Evolutionary conservation across 2,113 vertebrate genomes (phyloP).

Genomic region (Peromyscus polionotus): DNA sequence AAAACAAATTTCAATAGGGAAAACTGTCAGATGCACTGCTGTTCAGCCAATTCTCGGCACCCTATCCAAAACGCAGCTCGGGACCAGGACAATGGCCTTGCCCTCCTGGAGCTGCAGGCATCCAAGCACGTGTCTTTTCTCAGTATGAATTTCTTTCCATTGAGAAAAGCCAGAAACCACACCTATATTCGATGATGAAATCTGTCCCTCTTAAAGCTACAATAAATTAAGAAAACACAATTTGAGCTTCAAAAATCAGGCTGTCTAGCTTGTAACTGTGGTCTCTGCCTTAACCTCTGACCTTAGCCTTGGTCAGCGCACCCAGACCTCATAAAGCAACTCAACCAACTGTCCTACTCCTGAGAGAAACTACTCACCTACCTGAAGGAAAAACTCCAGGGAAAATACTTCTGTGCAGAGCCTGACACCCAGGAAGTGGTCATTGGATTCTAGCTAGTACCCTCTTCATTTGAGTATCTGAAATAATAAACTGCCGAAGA

Average conservation of each 20-base stretch:
- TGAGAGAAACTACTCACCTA: neutral
- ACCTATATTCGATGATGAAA: constrained; percentile 24
- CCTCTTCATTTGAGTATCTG: constrained; percentile 6
- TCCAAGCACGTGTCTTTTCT: neutral
- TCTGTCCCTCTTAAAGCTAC: constrained; percentile 26
- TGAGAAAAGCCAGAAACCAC: constrained; percentile 57
- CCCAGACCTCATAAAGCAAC: neutral
- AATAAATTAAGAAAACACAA: neutral
- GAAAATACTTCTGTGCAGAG: neutral
- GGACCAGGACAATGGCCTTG: neutral
- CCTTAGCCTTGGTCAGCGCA: neutral
- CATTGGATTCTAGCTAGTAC: neutral
- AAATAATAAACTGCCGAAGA: constrained; percentile 42
- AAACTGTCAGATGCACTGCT: constrained; percentile 90
- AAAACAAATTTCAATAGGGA: constrained; percentile 86
- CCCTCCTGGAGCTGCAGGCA: neutral
- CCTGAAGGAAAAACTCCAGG: neutral
- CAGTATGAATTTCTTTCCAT: constrained; percentile 45
- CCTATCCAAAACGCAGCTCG: neutral
- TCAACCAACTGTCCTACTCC: neutral
- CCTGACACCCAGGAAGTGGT: neutral
- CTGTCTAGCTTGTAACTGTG: constrained; percentile 27
- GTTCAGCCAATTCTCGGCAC: constrained; percentile 66
- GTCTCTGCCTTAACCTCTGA: neutral
- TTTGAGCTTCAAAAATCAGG: constrained; percentile 40